These are phyloP conservation scores for Edolisoma coerulescens DNA, from an alignment of 2,113 vertebrate species.

Conservation along the genomic window DNA sequence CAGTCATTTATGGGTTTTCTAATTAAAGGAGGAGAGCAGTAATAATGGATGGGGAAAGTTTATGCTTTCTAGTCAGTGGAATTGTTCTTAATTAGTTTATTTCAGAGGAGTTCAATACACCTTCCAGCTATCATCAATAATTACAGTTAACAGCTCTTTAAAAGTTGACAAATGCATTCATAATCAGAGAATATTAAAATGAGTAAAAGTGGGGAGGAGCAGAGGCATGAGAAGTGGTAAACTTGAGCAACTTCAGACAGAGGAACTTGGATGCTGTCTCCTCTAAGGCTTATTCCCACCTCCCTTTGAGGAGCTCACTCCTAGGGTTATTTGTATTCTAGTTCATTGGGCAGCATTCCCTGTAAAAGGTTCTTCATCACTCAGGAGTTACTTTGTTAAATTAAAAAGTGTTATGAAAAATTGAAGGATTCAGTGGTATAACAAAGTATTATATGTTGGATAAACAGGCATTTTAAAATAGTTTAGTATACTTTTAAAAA, in stretches of 20 bases:
- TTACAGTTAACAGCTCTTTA: not conserved
- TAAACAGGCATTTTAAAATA: not conserved
- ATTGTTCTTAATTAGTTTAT: slow-evolving; percentile 37
- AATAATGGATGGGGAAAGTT: not conserved
- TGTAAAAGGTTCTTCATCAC: not conserved
- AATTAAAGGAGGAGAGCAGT: not conserved
- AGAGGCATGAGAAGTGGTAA: not conserved
- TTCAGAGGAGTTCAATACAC: not conserved
- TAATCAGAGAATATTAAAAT: not conserved
- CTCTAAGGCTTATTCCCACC: not conserved
- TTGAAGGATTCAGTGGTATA: not conserved
- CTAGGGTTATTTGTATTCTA: not conserved
- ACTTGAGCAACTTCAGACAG: not conserved
- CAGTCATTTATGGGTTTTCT: not conserved
- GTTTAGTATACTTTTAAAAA: not conserved
- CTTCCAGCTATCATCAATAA: not conserved
- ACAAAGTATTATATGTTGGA: not conserved
- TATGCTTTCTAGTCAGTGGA: not conserved
- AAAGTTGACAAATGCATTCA: not conserved
- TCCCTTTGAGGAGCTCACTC: not conserved
- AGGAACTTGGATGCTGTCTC: not conserved
- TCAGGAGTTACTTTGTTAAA: not conserved
- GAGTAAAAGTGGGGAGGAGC: not conserved
- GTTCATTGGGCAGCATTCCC: not conserved
- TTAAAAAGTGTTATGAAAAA: not conserved